Conservation (phyloP, 2,888 invertebrate species). For the Podotricha telesiphe region DNA sequence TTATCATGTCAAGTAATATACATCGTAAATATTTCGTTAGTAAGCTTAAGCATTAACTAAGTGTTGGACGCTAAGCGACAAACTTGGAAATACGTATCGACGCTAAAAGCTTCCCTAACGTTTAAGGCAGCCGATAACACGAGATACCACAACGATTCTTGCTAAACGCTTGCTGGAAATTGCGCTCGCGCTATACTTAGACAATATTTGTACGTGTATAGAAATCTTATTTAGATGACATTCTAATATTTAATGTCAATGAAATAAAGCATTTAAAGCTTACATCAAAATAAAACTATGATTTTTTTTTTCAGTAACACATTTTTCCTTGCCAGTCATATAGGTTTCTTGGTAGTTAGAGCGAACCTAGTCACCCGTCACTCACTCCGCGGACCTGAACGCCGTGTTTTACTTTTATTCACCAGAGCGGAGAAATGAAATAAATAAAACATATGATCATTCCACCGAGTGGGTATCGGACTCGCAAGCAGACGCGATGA, state of each 20-base stretch:
- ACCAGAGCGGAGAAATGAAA: no score
- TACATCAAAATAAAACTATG: neutral
- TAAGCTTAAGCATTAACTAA: slow-evolving; percentile 18
- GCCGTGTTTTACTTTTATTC: no score
- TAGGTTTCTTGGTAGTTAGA: no score
- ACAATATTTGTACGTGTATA: neutral
- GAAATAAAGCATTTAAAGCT: neutral
- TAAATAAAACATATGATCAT: no score
- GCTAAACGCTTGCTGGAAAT: slow-evolving; percentile 25
- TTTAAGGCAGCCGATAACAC: slow-evolving; percentile 74
- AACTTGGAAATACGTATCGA: slow-evolving; percentile 37
- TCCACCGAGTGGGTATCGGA: no score
- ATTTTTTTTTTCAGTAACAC: no score
- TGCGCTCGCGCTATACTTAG: neutral
- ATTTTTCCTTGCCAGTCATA: no score
- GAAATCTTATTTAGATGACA: neutral
- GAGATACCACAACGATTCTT: slow-evolving; percentile 24
- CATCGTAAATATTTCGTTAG: neutral
- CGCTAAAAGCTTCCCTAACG: slow-evolving; percentile 66
- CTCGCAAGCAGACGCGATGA: no score
- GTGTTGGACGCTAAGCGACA: slow-evolving; percentile 27
- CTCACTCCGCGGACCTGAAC: no score
- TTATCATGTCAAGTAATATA: neutral
- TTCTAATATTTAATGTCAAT: neutral
- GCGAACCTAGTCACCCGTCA: no score